Conservation (phyloP, 2,888 invertebrate genomes). For the Archaeoteleia sp. region DNA sequence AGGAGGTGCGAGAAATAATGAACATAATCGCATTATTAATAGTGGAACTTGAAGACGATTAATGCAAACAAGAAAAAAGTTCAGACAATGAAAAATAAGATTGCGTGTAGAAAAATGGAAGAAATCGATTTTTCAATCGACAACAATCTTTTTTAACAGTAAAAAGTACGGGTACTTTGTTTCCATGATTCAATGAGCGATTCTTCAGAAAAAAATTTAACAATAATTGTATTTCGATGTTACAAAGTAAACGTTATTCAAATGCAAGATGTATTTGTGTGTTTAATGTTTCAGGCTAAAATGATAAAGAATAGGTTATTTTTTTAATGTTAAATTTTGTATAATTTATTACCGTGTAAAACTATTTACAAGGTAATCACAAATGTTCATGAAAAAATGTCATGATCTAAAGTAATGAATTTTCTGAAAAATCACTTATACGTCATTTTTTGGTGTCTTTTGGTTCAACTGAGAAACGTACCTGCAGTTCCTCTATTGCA, state of each 20-base stretch:
- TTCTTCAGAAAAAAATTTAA: slow-evolving; percentile 43
- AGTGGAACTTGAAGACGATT: slow-evolving; percentile 49
- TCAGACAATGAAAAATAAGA: slow-evolving; percentile 45
- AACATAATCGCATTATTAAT: slow-evolving; percentile 46
- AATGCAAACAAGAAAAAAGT: slow-evolving; percentile 42
- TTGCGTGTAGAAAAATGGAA: slow-evolving; percentile 31
- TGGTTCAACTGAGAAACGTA: slow-evolving; percentile 77
- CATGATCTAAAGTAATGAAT: neutral
- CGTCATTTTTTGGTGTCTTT: slow-evolving; percentile 54
- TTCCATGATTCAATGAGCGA: slow-evolving; percentile 34
- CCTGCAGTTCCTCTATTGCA: slow-evolving; percentile 99
- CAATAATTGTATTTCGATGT: slow-evolving; percentile 3
- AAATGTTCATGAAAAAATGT: neutral
- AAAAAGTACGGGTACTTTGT: slow-evolving; percentile 14
- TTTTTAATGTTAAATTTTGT: too few relatives aligned
- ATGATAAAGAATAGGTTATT: too few relatives aligned
- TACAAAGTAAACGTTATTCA: too few relatives aligned
- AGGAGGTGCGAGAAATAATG: slow-evolving; percentile 41
- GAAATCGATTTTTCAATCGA: slow-evolving; percentile 25
- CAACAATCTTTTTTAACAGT: slow-evolving; percentile 30
- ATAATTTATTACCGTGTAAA: too few relatives aligned
- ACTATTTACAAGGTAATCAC: too few relatives aligned
- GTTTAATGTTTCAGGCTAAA: too few relatives aligned
- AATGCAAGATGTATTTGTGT: too few relatives aligned
- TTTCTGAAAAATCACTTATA: slow-evolving; percentile 49